Evolutionary conservation across 2,888 invertebrate genomes (phyloP), one percentile per base, ranked within the genome.

Genomic region (Coenonympha glycerion): DNA sequence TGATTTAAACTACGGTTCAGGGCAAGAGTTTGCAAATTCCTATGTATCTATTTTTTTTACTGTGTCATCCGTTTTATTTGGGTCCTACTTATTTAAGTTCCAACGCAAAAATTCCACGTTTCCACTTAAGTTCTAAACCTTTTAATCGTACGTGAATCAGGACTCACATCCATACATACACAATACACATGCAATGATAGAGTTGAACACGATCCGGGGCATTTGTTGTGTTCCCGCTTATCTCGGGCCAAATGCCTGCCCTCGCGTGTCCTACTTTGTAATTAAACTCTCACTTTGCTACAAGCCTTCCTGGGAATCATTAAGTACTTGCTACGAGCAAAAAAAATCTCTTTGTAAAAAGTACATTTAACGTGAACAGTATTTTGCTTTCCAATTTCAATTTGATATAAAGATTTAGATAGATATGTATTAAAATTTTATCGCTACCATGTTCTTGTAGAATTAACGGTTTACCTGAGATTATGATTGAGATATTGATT

Each of bases 251-350:
- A 47, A 50, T 40, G 39, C 40, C 37, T 47, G 44, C 44, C 50
- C 34, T 50, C 44, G 39, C 40, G 30, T 50, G 45, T 54, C 50
- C 54, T 54, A 51, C 11, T 50, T 48, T 22, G 36, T 48, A 45
- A 54, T 54, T 54, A 48, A 48, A 45, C 47, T 50, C 50, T 50
- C 47, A 53, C 44, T 53, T 47, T 40, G 44, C 44, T 40, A 44
- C 19, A 39, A 47, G 26, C 44, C 44, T 44, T 31, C 37, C 28
- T 26, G 19, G 40, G 53, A 47, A 47, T 39, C 39, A 50, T 47
- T 45, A 45, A 33, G n/a, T n/a, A n/a, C n/a, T n/a, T n/a, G n/a
- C 22, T 46, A 36, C 19, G 46, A 46, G 36, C 4, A 46, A 11
- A 26, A 37, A 46, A 36, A 46, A 28, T 24, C 36, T 28, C 19